Conservation (phyloP, 2,888 invertebrate species). For the Drosophila falleni region DNA sequence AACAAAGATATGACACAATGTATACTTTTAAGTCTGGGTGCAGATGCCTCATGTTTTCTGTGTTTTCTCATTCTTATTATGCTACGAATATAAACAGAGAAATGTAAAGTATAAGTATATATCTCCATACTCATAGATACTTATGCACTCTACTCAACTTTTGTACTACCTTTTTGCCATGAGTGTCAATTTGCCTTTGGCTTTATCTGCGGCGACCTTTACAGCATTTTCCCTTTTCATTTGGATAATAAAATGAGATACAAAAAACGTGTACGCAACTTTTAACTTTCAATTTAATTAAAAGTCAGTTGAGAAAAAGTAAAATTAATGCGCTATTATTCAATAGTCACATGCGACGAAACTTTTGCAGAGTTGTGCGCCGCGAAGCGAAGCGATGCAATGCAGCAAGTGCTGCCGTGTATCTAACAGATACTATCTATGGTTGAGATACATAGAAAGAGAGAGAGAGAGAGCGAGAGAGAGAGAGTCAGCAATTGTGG, state of each 20-base stretch:
- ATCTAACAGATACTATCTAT: conserved; percentile 44
- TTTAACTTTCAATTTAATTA: conserved; percentile 75
- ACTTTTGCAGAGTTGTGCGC: conserved; percentile 44
- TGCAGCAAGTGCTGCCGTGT: conserved; percentile 25
- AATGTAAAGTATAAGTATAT: neutral
- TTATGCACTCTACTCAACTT: conserved; percentile 20
- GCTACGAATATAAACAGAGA: conserved; percentile 11
- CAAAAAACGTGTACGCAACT: conserved; percentile 41
- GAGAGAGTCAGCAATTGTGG: neutral
- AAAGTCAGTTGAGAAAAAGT: conserved; percentile 65
- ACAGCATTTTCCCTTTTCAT: conserved; percentile 36
- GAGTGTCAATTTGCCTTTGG: conserved; percentile 36
- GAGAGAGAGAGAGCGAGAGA: neutral
- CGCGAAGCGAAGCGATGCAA: conserved; percentile 37
- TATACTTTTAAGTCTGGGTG: conserved; percentile 1
- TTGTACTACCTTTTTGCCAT: conserved; percentile 23
- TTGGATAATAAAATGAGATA: conserved; percentile 5
- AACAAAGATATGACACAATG: neutral
- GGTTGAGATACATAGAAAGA: conserved; percentile 4
- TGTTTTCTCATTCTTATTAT: conserved; percentile 18
- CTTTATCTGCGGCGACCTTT: conserved; percentile 16
- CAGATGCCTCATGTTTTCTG: neutral
- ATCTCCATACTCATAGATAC: conserved; percentile 3
- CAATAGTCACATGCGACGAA: conserved; percentile 47
- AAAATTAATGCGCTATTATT: conserved; percentile 70